Evolutionary conservation across 2,113 vertebrate genomes (phyloP), one percentile per base, ranked within the genome.

Genomic region (Acanthochromis polyacanthus): DNA sequence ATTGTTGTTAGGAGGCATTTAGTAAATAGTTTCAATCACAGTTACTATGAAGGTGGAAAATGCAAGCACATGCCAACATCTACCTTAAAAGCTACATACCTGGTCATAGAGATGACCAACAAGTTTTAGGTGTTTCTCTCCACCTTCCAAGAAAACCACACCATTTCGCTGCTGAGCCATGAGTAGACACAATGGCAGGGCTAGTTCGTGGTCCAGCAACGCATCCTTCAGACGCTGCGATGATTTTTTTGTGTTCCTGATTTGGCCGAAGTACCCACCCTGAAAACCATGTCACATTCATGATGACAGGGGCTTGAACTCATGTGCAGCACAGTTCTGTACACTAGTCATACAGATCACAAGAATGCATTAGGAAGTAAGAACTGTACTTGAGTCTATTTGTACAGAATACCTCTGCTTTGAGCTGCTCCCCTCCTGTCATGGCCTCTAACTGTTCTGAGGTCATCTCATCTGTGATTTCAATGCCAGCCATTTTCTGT

Each of bases 401-500:
- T 74, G 63, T 14, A 36, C 51, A 9, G 7, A 36, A 95, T 83
- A 98, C 98, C 96, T 99, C 98, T 3, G 98, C 98, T 95, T 99
- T 99, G 43, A 99, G 95, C 71, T 99, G 98, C 48, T 99, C 98
- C 83, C 98, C 98, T 78, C 98, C 98, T 14, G 98, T 99, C 97
- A 99, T 99, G 82, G 98, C 98, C 90, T 99, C 98, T 57, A 99
- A 87, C 60, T 99, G 98, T 74, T 99, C 98, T 78, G 95, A 95
- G 6, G 98, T 99, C 96, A 99, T 99, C 92, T 99, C 98, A 73
- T 99, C 97, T 16, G 98, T 99, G 88, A 99, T 98, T 95, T 99
- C 98, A 71, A 99, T 99, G 59, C 98, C 98, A 3, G 98, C 98
- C 97, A 99, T 99, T 94, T 99, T 99, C 93, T 99, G 98, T 63